phyloP scores from a whole-genome alignment of 2,113 vertebrate genomes.

The Hymenochirus boettgeri region DNA sequence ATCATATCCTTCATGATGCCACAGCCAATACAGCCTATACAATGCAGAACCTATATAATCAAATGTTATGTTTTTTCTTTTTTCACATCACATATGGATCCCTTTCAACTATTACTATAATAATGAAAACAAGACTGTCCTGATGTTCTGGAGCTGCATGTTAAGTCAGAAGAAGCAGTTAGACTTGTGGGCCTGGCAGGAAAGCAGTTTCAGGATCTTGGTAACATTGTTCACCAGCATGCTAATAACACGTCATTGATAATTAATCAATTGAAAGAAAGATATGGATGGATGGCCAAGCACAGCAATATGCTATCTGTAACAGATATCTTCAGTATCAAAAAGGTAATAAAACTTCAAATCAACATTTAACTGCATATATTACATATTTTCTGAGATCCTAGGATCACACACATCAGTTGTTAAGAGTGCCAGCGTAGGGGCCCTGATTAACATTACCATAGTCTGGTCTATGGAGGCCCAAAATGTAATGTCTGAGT shows the following conservation, averaged over 20 bases:
- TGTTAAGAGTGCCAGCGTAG: too few relatives aligned
- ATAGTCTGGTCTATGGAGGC: too few relatives aligned
- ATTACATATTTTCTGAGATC: too few relatives aligned
- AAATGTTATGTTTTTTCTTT: conserved; percentile 21
- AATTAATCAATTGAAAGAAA: conserved; percentile 72
- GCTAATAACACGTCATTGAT: conserved; percentile 72
- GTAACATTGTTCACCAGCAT: conserved; percentile 73
- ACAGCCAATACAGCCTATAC: too few relatives aligned
- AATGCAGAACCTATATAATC: neutral
- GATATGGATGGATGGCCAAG: conserved; percentile 81
- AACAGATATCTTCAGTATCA: conserved; percentile 67
- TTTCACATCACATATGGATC: neutral
- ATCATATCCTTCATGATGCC: too few relatives aligned
- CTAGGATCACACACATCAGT: too few relatives aligned
- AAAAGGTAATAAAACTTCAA: conserved; percentile 59
- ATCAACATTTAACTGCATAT: too few relatives aligned
- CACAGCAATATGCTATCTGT: conserved; percentile 52
- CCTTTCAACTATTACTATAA: neutral
- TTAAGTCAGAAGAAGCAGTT: conserved; percentile 73
- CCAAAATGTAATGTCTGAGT: too few relatives aligned
- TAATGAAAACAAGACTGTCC: conserved; percentile 80
- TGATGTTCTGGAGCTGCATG: conserved; percentile 67
- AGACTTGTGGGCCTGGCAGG: conserved; percentile 72
- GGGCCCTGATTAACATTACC: too few relatives aligned
- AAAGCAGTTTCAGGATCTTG: conserved; percentile 77